Base-by-base conservation (phyloP, 2,888 invertebrate genomes). In the Gibbula magus region DNA sequence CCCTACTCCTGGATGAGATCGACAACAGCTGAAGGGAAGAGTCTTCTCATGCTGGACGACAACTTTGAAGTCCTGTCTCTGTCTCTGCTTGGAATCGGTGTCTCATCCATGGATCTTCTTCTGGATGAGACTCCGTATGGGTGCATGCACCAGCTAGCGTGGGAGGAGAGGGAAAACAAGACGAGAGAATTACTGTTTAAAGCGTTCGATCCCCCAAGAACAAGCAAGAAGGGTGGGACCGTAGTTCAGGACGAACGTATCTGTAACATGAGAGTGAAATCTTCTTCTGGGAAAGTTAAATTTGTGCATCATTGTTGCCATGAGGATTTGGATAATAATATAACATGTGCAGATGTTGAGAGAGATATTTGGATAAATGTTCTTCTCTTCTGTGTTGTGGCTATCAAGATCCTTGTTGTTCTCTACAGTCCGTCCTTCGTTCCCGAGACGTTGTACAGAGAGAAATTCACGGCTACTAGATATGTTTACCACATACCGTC, bases 11-110 rank as follows among this genome's bases (percentile, higher is more conserved):
- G 75, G 75, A 35, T 54, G 10, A 20, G 75, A 35, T 53, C 75
- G 1, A 35, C 75, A n/a, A 53, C 25, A 10, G 25, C 32, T 29
- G 54, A 75, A 75, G 75, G 90, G 0, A 81, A 83, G n/a, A 86
- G 86, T 1, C 80, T 91, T 29, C 78, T 91, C 52, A 83, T 89
- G 32, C 82, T 91, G 66, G 81, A 88, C 22, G 86, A 89, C 32
- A 88, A 90, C 80, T 91, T 87, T 77, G 89, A 88, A 35, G 77
- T 89, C 0, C 79, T 90, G 22, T 90, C 90, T 0, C 81, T 91
- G 22, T 51, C 80, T 0, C 84, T 88, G 20, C 83, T 91, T 16
- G 84, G 84, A 73, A 83, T 89, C 16, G 90, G 90, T 4, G 86
- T 88, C 3, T 80, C 82, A 8, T 75, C 78, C 2, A 20, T 89